phyloP scores from a whole-genome alignment of 2,797 vertebrate genomes.

The Diceros bicornis region DNA sequence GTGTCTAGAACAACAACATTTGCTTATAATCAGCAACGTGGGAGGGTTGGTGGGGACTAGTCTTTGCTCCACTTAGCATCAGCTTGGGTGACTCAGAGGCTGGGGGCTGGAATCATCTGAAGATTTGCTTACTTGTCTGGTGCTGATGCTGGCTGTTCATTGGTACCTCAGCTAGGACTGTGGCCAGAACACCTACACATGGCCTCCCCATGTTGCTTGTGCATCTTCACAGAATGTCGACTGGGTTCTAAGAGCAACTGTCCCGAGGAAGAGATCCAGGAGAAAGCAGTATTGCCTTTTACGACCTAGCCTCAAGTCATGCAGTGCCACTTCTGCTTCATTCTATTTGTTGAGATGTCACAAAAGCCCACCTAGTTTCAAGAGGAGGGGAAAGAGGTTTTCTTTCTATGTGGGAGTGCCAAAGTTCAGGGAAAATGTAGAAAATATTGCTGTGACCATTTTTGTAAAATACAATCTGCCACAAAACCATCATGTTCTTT shows the following conservation, averaged over 20 bases:
- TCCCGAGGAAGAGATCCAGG: neutral
- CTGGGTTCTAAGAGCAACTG: neutral
- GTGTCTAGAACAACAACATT: neutral
- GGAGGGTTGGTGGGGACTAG: neutral
- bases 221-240: neutral
- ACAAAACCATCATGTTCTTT: neutral
- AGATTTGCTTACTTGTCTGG: neutral
- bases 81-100: neutral
- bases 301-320: neutral
- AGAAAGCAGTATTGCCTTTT: neutral
- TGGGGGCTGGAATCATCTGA: neutral
- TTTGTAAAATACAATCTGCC: neutral
- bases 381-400: neutral
- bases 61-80: neutral
- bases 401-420: neutral
- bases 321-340: neutral
- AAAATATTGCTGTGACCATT: neutral
- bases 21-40: neutral
- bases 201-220: neutral
- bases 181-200: neutral
- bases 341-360: neutral
- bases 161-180: neutral
- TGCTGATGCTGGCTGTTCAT: neutral
- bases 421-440: neutral
- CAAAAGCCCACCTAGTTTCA: neutral